Base-by-base conservation (phyloP, 2,113 vertebrate species). In the Sitta europaea region DNA sequence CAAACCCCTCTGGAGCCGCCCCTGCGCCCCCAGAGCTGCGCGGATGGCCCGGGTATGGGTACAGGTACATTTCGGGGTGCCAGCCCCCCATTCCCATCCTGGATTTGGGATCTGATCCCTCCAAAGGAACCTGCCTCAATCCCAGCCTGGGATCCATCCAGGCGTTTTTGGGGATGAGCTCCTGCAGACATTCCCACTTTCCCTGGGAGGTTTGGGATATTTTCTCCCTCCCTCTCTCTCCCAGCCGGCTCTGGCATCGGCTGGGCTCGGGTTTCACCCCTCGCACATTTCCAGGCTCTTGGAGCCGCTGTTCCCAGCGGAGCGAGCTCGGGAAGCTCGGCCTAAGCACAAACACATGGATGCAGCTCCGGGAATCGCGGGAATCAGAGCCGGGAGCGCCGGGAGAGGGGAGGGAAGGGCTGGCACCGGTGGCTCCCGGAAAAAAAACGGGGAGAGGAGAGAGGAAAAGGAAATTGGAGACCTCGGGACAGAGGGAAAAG, bases 261-360 rank as follows among this genome's bases (percentile, higher is more conserved):
- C 91, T 17, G 47, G 9, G 53, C 85, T 70, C 11, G 79, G 51
- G 47, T 93, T 94, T 76, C 90, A 65, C 5, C 88, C 79, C 38
- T 53, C 74, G 51, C 89, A 43, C 71, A 0, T 90, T 91, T 90
- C 92, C 94, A 79, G 86, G 59, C 40, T 54, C 25, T 68, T 2
- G 42, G 86, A 91, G 74, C 8, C 47, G 12, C 3, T 16, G 83
- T 97, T 97, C 95, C 95, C 96, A 96, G 90, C 88, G 23, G 57
- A 4, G 70, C 17, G 54, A 40, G 71, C 54, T 86, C 24, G 86
- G 92, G 19, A 55, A 43, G 71, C 54, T 86, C 24, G 86, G 92
- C 80, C 86, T 89, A 93, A 93, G 27, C 66, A 91, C 83, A 89
- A 94, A 73, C 94, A 91, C 90, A 90, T 88, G 95, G 85, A 5